Evolutionary conservation across 1,140 invertebrate species (phyloP), one percentile per base, ranked within the genome.

Genomic region (Matsumurasca onukii): DNA sequence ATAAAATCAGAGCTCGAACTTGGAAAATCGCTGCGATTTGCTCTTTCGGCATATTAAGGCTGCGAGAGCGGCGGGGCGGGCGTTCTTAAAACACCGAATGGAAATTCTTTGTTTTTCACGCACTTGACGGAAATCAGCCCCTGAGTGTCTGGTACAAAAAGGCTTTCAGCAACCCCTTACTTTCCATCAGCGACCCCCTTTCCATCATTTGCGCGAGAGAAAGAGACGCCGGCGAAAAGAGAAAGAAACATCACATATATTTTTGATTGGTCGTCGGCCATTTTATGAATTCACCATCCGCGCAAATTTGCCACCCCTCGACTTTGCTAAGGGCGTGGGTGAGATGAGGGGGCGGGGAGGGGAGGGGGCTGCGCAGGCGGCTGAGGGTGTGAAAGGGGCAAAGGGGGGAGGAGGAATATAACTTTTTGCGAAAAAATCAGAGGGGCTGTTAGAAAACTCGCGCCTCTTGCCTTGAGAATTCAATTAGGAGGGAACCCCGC

Each of bases 201-300:
- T 63, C 48, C 67, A 20, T 68, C 67, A 49, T 62, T 22, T 39
- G 25, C 31, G 15, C 1, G 66, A 68, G 57, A 25, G 29, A 49
- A 24, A 48, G 24, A n/a, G n/a, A n/a, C n/a, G n/a, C n/a, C n/a
- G n/a, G n/a, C n/a, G n/a, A n/a, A n/a, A n/a, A n/a, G n/a, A 59
- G 57, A 68, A 24, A 49, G 61, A 67, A 67, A 52, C 31, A 34
- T 59, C 48, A 65, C 62, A 52, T 59, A 65, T 65, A 65, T 71
- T 71, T 71, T 71, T 69, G 67, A 70, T 70, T 70, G 69, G 69
- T 68, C 67, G 70, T 68, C 70, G 67, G 70, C 70, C 70, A 71
- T 71, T 71, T 71, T 71, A 71, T 71, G 70, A 71, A 71, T 71
- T 70, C 67, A 66, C 62, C 61, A 68, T 70, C 63, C 52, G 45